Evolutionary conservation across 64 coral and sea anemone species (phyloP).

Genomic region (Anthopleura sola): DNA sequence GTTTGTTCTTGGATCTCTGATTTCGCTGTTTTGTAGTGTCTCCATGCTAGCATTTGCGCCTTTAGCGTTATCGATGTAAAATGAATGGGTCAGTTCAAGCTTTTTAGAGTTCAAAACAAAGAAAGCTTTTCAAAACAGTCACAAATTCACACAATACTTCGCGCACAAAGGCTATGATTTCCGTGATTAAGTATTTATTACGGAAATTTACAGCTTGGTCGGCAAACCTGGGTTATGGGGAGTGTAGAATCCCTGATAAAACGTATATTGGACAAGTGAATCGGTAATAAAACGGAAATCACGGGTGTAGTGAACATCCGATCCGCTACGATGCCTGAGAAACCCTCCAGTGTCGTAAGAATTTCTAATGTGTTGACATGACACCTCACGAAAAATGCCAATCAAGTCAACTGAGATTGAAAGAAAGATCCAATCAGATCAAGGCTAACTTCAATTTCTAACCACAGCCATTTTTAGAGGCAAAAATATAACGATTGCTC

Average conservation of each 20-base stretch:
- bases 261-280: not conserved
- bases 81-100: not conserved
- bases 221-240: not conserved
- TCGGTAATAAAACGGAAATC: not conserved
- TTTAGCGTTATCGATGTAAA: not conserved
- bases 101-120: not conserved
- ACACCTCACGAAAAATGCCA: not conserved
- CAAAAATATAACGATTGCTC: not conserved
- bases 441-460: not conserved
- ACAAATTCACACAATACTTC: not conserved
- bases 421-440: not conserved
- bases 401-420: not conserved
- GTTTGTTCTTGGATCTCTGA: not conserved
- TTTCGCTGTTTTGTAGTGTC: not conserved
- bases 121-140: not conserved
- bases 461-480: not conserved
- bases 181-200: conserved; percentile 4
- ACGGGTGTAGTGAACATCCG: not conserved
- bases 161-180: not conserved
- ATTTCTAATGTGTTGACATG: conserved; percentile 4
- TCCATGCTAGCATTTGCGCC: not conserved
- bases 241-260: not conserved
- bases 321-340: not conserved
- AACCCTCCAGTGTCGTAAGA: not conserved
- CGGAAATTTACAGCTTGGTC: not conserved